Evolutionary conservation across 2,888 invertebrate species (phyloP), one percentile per base, ranked within the genome.

Genomic region (Antheraea yamamai): DNA sequence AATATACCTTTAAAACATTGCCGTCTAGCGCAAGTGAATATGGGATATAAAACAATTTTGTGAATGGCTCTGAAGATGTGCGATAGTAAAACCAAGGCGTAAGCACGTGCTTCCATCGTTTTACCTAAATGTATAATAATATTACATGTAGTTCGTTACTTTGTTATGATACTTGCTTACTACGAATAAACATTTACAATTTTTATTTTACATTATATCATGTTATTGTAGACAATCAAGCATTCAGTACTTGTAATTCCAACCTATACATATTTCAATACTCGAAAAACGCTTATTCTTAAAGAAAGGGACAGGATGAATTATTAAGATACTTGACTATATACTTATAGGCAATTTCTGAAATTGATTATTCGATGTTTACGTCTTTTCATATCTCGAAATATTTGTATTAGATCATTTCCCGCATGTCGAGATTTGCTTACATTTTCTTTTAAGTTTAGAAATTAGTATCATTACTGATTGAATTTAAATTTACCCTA

Each of bases 11-110:
- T 77, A 77, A 72, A 74, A 73, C 75, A 75, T 73, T 35, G 26
- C 52, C 55, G 73, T 30, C 39, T 26, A 61, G 39, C 20, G 75
- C 35, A n/a, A 73, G 23, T 47, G 61, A 16, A 16, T 66, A 75
- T 75, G 75, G 85, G 87, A 87, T 88, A 89, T 88, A 88, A 30
- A 66, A 66, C 26, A 26, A 88, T 87, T 89, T 88, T 88, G 88
- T 85, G 87, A 84, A 85, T 85, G 83, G 82, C 86, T 85, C 91
- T 92, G 92, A 86, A 87, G 87, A 87, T 86, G 83, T 80, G 89
- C 88, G 92, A 93, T 93, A 92, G 88, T 86, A 87, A 79, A 90
- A 92, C 88, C 84, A 82, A 84, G 86, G 85, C 89, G 90, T 91
- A 80, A 92, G 93, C 93, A 93, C 93, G 93, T 86, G 86, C 91